These are phyloP conservation scores for Yoshiicerus persimilis DNA, from an alignment of 1,140 invertebrate species.

Conservation along the genomic window DNA sequence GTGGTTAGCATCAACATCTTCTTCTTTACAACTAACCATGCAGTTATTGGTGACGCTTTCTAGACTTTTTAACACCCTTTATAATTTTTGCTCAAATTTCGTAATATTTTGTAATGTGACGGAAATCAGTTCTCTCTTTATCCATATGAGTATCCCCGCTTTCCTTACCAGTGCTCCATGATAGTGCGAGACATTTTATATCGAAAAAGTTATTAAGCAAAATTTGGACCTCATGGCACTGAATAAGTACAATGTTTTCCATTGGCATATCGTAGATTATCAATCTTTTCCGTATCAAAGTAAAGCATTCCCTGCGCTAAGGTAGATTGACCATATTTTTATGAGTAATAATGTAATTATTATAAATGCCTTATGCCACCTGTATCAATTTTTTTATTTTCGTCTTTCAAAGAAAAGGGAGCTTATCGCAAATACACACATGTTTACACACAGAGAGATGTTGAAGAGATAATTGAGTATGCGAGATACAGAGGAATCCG, in stretches of 20 bases:
- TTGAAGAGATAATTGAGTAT: conserved; percentile 71
- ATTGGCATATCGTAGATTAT: conserved; percentile 93
- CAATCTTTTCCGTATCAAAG: conserved; percentile 87
- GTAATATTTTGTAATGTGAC: conserved; percentile 47
- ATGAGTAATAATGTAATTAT: not conserved
- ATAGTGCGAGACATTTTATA: conserved; percentile 80
- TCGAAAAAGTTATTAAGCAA: conserved; percentile 64
- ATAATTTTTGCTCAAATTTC: conserved; percentile 15
- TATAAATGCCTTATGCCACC: not conserved
- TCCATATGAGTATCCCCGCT: conserved; percentile 69
- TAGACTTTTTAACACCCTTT: not conserved
- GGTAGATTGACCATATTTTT: conserved; percentile 54
- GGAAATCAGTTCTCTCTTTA: conserved; percentile 59
- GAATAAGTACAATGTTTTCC: conserved; percentile 90
- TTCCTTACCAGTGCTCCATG: conserved; percentile 76
- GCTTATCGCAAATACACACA: conserved; percentile 67
- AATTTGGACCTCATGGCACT: conserved; percentile 79
- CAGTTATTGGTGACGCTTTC: conserved; percentile 13
- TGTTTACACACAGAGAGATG: conserved; percentile 68
- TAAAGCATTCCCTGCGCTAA: conserved; percentile 70
- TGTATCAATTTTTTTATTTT: not conserved
- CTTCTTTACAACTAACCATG: conserved; percentile 54
- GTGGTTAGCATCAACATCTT: conserved; percentile 24
- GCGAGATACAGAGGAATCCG: conserved; percentile 80
- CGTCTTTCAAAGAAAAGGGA: conserved; percentile 62